Percentiles rank a stretch among this genome's conserved stretches.
phyloP scores from a whole-genome alignment of 1,140 invertebrate species.

The Drosophila truncata region DNA sequence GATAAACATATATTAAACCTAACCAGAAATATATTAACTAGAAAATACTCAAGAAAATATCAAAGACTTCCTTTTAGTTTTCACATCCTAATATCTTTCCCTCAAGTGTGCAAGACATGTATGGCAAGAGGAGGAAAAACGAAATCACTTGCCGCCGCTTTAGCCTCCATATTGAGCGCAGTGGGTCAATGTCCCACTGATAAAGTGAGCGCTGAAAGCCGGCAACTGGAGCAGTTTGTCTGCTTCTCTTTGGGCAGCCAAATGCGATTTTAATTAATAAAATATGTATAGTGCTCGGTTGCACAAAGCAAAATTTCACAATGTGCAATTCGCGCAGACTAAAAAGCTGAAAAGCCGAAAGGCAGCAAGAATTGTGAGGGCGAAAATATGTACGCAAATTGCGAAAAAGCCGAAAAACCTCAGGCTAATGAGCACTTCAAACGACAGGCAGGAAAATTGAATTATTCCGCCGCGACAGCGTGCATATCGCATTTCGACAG shows the following conservation, averaged over 20 bases:
- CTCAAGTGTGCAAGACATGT: constrained; percentile 20
- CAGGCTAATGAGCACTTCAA: constrained; percentile 74
- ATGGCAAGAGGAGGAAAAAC: constrained; percentile 53
- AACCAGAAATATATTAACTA: background rate
- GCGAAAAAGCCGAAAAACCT: constrained; percentile 40
- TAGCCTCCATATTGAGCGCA: constrained; percentile 72
- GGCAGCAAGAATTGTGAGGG: constrained; percentile 3
- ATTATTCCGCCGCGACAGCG: constrained; percentile 32
- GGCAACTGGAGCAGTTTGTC: constrained; percentile 51
- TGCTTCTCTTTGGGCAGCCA: constrained; percentile 47
- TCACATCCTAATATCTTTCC: background rate
- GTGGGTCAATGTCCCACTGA: constrained; percentile 83
- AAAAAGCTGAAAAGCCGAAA: background rate
- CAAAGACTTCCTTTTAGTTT: too few species aligned
- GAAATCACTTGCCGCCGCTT: constrained; percentile 80
- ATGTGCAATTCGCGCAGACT: constrained; percentile 38
- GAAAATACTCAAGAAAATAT: too few species aligned
- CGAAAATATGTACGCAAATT: constrained; percentile 18
- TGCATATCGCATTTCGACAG: constrained; percentile 49
- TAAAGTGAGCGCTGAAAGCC: constrained; percentile 73
- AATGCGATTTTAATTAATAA: constrained; percentile 83
- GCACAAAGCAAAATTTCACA: constrained; percentile 72
- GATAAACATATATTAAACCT: background rate
- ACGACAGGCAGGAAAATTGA: constrained; percentile 42
- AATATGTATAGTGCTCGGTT: constrained; percentile 76